Conservation (phyloP, 2,113 vertebrate species). For the Aegotheles bennettii region DNA sequence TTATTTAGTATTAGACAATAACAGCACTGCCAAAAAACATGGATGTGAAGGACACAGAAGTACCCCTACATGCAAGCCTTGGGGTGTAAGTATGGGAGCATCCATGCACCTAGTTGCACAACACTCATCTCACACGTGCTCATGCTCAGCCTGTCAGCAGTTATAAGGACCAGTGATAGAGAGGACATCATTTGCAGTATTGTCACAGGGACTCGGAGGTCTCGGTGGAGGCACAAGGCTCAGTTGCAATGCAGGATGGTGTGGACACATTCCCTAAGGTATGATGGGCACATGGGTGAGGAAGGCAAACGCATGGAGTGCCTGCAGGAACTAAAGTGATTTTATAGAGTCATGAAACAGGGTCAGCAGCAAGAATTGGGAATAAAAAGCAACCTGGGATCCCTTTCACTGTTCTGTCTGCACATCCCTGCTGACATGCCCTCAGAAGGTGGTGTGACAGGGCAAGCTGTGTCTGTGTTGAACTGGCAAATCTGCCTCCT, state of each 20-base stretch:
- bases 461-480: background rate
- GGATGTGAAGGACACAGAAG: accelerated
- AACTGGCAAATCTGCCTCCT: background rate
- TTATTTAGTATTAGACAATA: background rate
- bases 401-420: background rate
- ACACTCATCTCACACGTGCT: background rate
- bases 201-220: background rate
- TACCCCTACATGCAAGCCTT: background rate
- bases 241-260: background rate
- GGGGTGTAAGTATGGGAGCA: background rate
- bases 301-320: background rate
- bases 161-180: background rate
- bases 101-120: background rate
- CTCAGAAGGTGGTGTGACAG: background rate
- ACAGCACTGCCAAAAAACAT: background rate
- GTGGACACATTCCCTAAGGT: background rate
- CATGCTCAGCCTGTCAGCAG: background rate
- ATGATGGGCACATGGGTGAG: background rate
- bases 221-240: background rate
- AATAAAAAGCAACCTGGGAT: background rate
- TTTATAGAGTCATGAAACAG: background rate
- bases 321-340: background rate
- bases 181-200: background rate
- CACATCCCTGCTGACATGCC: background rate
- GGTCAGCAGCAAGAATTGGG: background rate